Evolutionary conservation across 1,140 invertebrate species (phyloP).

Genomic region (Wiebesia pumilae): DNA sequence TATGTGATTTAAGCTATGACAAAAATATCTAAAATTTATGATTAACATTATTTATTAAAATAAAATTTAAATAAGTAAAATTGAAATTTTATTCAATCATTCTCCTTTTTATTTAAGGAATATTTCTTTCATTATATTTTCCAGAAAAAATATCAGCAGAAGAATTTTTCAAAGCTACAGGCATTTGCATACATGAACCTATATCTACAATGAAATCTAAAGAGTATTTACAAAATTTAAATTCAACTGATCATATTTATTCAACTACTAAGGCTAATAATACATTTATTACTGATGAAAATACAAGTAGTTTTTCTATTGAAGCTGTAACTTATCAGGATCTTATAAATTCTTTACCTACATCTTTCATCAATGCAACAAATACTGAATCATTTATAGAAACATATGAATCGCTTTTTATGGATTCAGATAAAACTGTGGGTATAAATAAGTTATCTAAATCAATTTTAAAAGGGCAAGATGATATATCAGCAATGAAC

Average conservation of each 20-base stretch:
- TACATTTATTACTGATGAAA: slow-evolving; percentile 32
- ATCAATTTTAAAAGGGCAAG: slow-evolving; percentile 25
- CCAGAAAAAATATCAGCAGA: slow-evolving; percentile 52
- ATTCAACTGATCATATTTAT: slow-evolving; percentile 37
- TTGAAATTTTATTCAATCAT: neutral
- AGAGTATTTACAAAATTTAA: slow-evolving; percentile 44
- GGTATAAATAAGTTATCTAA: slow-evolving; percentile 35
- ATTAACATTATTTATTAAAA: too few species aligned
- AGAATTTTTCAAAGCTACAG: slow-evolving; percentile 52
- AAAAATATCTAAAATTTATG: too few species aligned
- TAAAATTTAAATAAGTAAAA: too few species aligned
- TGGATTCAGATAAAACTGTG: slow-evolving; percentile 26
- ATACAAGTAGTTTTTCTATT: slow-evolving; percentile 38
- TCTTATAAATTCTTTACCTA: slow-evolving; percentile 39
- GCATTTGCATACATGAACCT: slow-evolving; percentile 48
- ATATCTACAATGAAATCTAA: slow-evolving; percentile 38
- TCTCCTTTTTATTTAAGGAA: neutral
- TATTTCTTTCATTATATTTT: neutral
- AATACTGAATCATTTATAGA: slow-evolving; percentile 35
- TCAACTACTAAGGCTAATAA: slow-evolving; percentile 39
- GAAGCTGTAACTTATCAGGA: slow-evolving; percentile 45
- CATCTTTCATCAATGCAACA: slow-evolving; percentile 22
- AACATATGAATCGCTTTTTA: slow-evolving; percentile 32
- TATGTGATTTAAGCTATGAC: too few species aligned
- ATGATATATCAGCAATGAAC: neutral